Evolutionary conservation across 2,888 invertebrate genomes (phyloP), one percentile per base, ranked within the genome.

Genomic region (Troides oblongomaculatus): DNA sequence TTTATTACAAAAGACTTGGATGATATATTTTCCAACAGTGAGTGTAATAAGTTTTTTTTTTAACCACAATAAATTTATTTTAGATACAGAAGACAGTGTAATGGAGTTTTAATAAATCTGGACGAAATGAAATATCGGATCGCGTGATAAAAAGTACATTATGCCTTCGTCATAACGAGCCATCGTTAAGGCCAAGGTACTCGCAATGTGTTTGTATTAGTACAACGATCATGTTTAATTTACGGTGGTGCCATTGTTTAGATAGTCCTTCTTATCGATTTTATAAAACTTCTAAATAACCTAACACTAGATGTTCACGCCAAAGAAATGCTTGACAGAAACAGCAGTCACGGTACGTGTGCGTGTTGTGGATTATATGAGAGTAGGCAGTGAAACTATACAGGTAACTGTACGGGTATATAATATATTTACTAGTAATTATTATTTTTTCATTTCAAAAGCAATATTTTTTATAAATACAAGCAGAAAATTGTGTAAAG

Each of bases 141-240:
- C 66, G 62, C 66, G 64, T 65, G 69, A 63, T 61, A 64, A 68
- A 64, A 64, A 56, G 25, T 53, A 53, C 68, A 64, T 68, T 64
- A 60, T 7, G 25, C 1, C 36, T 60, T 36, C 59, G 17, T 46
- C 21, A 60, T 43, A 64, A 64, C 63, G 58, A 50, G 50, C 39
- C 59, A 53, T 59, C 68, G 57, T 68, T 63, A 68, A 59, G 58
- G 17, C 12, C 6, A 2, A n/a, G n/a, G 8, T 23, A 21, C 57
- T 23, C 23, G 25, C 25, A 23, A 23, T 14, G 57, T 58, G 57
- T 58, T 12, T 58, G 23, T 58, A 4, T 58, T 58, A 58, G 23
- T 21, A 58, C 23, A 53, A 25, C 23, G 6, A 25, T 58, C n/a
- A 25, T 58, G 21, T 7, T 58, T 58, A 12, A 58, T 58, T 58